Conservation (phyloP, 2,113 vertebrate genomes). For the Hemiprocne comata region DNA sequence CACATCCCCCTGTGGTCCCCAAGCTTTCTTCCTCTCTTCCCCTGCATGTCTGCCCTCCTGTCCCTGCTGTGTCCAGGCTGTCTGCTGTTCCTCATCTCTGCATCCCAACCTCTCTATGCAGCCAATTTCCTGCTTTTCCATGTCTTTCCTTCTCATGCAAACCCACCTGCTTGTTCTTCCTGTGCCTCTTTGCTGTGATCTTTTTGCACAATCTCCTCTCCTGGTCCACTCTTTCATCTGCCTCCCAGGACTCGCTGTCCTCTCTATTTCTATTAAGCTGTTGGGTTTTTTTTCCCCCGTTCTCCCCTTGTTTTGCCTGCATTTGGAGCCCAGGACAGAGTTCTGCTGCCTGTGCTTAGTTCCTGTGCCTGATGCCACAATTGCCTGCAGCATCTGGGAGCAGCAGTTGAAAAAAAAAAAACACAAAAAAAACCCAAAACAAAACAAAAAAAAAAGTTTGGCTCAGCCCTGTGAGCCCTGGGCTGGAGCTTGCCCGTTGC, state of each 20-base stretch:
- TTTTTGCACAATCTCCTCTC: background rate
- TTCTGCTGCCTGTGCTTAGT: background rate
- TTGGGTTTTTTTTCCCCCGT: background rate
- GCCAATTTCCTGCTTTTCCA: background rate
- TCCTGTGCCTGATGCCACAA: background rate
- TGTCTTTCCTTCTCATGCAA: background rate
- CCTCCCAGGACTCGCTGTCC: background rate
- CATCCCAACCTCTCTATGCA: background rate
- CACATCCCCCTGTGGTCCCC: rapidly evolving
- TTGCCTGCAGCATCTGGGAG: background rate
- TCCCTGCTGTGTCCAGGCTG: background rate
- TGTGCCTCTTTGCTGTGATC: background rate
- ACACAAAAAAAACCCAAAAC: background rate
- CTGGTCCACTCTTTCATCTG: background rate
- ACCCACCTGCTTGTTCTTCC: background rate
- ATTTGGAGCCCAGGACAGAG: background rate
- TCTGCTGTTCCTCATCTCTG: background rate
- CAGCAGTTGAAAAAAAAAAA: background rate
- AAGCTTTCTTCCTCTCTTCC: background rate
- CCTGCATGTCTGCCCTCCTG: background rate
- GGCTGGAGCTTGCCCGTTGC: background rate
- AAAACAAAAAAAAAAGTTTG: background rate
- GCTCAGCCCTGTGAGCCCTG: background rate
- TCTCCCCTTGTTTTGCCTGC: background rate
- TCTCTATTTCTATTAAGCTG: background rate